Percentiles rank a stretch among this genome's conserved stretches.
These are phyloP conservation scores for Tetranychus truncatus DNA, from an alignment of 2,888 invertebrate species.

Conservation along the genomic window DNA sequence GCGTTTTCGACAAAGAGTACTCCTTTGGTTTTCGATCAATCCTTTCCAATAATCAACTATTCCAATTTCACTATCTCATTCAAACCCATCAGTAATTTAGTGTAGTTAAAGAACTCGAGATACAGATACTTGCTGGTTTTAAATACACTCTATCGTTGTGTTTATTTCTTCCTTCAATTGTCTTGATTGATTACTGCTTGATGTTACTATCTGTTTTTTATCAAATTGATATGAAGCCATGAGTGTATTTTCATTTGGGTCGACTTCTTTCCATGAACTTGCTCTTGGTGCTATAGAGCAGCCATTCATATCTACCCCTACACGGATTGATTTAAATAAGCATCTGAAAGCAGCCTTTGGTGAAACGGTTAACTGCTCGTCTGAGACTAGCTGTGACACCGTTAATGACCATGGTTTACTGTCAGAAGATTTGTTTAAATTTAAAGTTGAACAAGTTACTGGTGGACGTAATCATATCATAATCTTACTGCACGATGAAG, in stretches of 20 bases:
- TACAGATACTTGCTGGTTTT: no score
- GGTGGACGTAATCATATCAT: constrained; percentile 55
- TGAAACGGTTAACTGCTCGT: constrained; percentile 31
- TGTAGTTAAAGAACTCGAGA: no score
- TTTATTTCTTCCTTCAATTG: no score
- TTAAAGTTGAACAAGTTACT: constrained; percentile 29
- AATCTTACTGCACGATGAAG: neutral
- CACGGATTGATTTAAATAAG: constrained; percentile 19
- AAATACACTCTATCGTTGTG: no score
- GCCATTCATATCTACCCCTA: constrained; percentile 41
- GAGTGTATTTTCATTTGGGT: constrained; percentile 53
- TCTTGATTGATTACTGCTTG: no score
- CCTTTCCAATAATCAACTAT: no score
- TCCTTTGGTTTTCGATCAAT: no score
- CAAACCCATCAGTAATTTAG: no score
- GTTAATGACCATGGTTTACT: neutral
- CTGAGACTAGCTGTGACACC: constrained; percentile 30
- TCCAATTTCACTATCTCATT: no score
- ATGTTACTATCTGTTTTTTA: no score
- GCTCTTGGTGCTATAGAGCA: constrained; percentile 59
- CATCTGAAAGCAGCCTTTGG: neutral
- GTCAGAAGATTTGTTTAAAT: no score
- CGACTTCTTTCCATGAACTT: constrained; percentile 53
- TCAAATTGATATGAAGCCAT: neutral
- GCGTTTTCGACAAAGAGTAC: no score